Base-by-base conservation (phyloP, 2,888 invertebrate genomes). In the Trimorus sp. region DNA sequence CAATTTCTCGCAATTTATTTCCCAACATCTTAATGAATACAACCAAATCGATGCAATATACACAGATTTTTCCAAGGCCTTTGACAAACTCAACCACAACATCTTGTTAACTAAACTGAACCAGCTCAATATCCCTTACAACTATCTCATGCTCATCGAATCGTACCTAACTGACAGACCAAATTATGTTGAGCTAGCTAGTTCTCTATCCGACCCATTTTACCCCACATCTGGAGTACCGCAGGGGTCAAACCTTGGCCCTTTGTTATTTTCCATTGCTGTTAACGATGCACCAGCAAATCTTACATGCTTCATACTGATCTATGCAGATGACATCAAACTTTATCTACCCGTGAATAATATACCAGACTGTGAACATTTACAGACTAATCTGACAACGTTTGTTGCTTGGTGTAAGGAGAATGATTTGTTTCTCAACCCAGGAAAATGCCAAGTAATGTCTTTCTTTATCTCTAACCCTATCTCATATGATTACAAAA, bases 1-100 rank as follows among this genome's bases (percentile, higher is more conserved):
- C 0, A 37, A 0, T 4, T 56, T 56, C 26, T 14, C 56, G 1
- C 56, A 56, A n/a, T 12, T 56, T 11, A 56, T 45, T 15, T 14
- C 37, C 8, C 8, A 15, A n/a, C 9, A 2, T 12, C 36, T 36
- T 49, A 12, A 26, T 56, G 56, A 37, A 12, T n/a, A n/a, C 15
- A 37, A n/a, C 11, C 56, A 66, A 45, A 56, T 66, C 5, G 66
- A 66, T 42, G 66, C 54, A 4, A 53, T 66, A 12, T 66, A 65
- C 15, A 65, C 49, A 5, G 65, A 65, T 12, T 37, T 65, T 11
- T 36, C 65, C 6, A 65, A 65, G n/a, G 65, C 65, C 15, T 65
- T 65, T 36, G 65, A 65, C 7, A 45, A 6, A 8, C 37, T 65
- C 11, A 14, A 51, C 37, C 49, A 37, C 8, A n/a, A 53, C 16